These are phyloP conservation scores for Oreochromis tanganicae DNA, from an alignment of 2,113 vertebrate genomes.

Conservation along the genomic window DNA sequence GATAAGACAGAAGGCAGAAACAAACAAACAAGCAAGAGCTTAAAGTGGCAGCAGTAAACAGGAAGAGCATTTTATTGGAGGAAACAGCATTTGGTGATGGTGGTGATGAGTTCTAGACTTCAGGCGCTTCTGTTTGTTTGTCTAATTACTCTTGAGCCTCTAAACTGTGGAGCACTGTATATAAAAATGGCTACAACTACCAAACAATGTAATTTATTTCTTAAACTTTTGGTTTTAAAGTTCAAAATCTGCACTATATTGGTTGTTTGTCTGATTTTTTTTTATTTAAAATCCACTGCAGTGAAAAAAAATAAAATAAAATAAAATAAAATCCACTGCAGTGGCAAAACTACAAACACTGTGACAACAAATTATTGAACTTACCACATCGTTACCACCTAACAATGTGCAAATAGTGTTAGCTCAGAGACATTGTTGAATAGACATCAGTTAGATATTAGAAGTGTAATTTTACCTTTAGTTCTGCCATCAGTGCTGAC, in stretches of 20 bases:
- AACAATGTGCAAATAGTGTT: background rate
- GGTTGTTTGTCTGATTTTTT: background rate
- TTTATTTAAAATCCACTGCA: background rate
- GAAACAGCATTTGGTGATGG: background rate
- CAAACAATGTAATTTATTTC: background rate
- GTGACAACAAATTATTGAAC: background rate
- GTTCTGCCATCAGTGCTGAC: slow-evolving; percentile 2
- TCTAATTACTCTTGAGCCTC: background rate
- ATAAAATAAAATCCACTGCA: background rate
- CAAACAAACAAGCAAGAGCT: background rate
- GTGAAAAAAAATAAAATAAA: too few relatives aligned
- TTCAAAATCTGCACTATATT: background rate
- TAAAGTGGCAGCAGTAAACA: background rate
- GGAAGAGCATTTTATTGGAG: background rate
- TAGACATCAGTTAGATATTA: background rate
- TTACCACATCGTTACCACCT: background rate
- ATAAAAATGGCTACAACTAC: background rate
- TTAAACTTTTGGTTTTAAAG: background rate
- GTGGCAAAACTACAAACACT: background rate
- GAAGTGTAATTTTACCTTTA: slow-evolving; percentile 1
- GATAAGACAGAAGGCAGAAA: background rate
- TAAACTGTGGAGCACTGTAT: background rate
- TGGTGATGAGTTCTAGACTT: background rate
- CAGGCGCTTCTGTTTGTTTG: background rate
- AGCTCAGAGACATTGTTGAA: background rate